Evolutionary conservation across 92 coral and sea anemone genomes (phyloP).

Genomic region (Zoanthus solanderi): DNA sequence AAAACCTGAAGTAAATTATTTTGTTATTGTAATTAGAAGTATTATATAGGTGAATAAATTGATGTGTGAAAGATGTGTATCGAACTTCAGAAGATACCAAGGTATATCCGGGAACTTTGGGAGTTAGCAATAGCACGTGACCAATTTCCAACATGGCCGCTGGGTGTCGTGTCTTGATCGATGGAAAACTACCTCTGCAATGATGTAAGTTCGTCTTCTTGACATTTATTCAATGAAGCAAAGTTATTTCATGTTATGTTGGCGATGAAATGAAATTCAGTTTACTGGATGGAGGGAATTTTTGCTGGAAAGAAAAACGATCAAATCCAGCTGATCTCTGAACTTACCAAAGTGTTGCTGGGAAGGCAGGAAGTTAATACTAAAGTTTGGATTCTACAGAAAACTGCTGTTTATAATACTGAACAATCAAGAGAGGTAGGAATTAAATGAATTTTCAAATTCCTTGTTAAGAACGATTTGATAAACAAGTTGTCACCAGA

Average conservation of each 20-base stretch:
- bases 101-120: constrained; percentile 36
- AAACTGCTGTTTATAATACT: background rate
- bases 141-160: constrained; percentile 74
- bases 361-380: constrained; percentile 37
- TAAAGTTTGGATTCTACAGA: background rate
- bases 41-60: too few relatives aligned
- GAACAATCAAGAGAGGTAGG: constrained; percentile 10
- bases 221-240: background rate
- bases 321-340: constrained; percentile 23
- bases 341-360: constrained; percentile 29
- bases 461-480: background rate
- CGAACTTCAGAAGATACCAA: too few relatives aligned
- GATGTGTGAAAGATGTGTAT: too few relatives aligned
- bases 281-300: constrained; percentile 34
- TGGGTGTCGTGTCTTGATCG: constrained; percentile 57
- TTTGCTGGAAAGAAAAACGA: constrained; percentile 10
- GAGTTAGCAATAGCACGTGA: constrained; percentile 66
- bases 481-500: background rate
- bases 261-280: constrained; percentile 35
- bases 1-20: too few relatives aligned
- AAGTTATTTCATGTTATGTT: constrained; percentile 10
- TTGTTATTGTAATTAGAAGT: too few relatives aligned
- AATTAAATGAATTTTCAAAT: background rate
- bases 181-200: constrained; percentile 20
- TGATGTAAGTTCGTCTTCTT: background rate